Base-by-base conservation (phyloP, 2,797 vertebrate genomes). In the Eulemur mongoz region DNA sequence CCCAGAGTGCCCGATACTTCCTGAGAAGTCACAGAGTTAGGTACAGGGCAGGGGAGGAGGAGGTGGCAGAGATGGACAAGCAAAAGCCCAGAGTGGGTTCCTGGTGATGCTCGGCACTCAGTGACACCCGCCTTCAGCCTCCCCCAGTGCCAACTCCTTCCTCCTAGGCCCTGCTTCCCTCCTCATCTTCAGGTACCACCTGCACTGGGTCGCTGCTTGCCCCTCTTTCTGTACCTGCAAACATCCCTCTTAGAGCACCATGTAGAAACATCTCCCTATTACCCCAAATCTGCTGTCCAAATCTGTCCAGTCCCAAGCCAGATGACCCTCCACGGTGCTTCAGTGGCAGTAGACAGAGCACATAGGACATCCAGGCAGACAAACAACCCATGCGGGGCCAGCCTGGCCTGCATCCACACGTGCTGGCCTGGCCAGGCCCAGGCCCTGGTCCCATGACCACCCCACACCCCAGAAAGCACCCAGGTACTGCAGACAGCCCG, bases 1-100 rank as follows among this genome's bases (percentile, higher is more conserved):
- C 99, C 99, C 96, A 99, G 98, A 80, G 99, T 97, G 0, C 99
- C 98, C 0, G 92, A 45, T 82, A 99, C 54, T 90, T 98, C 99
- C 99, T 99, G 82, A 65, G 97, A 97, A 97, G 23, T 95, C 4
- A 30, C 15, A 50, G 23, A 2, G 5, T 20, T 38, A 27, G 18
- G 6, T 7, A 3, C 7, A 1, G 20, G 23, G 23, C 13, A n/a
- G 63, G 23, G 7, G 2, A 7, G 13, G 48, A 6, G 43, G 76
- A 30, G 25, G 38, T 61, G 38, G 30, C n/a, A 61, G 32, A 5
- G 35, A 25, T 18, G 38, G 32, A n/a, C 5, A 20, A 32, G 27
- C 11, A 40, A 59, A 85, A 52, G 45, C 10, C 27, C 38, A 40
- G 6, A n/a, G 3, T 2, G 40, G 48, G 38, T 38, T 1, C 61